Base-by-base conservation (phyloP, 2,888 invertebrate genomes). In the Drosophila suboccidentalis region DNA sequence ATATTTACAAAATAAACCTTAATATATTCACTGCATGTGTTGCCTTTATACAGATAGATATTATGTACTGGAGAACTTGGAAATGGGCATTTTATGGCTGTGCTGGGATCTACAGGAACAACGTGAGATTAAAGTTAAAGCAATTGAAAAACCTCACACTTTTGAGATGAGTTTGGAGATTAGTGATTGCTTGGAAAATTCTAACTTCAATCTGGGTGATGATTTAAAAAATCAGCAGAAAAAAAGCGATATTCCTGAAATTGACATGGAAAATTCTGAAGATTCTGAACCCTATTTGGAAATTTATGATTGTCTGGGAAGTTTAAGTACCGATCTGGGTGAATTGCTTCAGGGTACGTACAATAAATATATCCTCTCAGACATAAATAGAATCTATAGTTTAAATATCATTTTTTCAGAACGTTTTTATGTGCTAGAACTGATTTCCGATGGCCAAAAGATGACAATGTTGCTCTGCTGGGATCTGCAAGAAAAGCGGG, bases 91-190 rank as follows among this genome's bases (percentile, higher is more conserved):
- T 0, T 0, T 5, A 6, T 58, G 58, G 58, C 36, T 58, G 1
- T 50, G 59, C 39, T 59, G 39, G 26, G 58, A 58, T 38, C 1
- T 47, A 10, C 36, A n/a, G 15, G 11, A 47, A 5, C 29, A n/a
- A 4, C 38, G 17, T 1, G 38, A 47, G 13, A 32, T 59, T 11
- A 19, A 19, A 5, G 6, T 57, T 4, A 32, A n/a, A 32, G 5
- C 11, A n/a, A 13, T 10, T 9, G 6, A 11, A 9, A 19, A 44
- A 41, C 29, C 26, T 29, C 4, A 9, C 10, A 10, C 1, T 15
- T n/a, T 15, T 17, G 29, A 10, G 5, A 11, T 10, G 11, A 47
- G 11, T 46, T 26, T 46, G 46, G 26, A n/a, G 26, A 6, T 3
- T 1, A 46, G 26, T 22, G 43, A 22, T 15, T 17, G 41, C 43